Evolutionary conservation across 1,140 invertebrate genomes (phyloP), one percentile per base, ranked within the genome.

Genomic region (Diorhabda sublineata): DNA sequence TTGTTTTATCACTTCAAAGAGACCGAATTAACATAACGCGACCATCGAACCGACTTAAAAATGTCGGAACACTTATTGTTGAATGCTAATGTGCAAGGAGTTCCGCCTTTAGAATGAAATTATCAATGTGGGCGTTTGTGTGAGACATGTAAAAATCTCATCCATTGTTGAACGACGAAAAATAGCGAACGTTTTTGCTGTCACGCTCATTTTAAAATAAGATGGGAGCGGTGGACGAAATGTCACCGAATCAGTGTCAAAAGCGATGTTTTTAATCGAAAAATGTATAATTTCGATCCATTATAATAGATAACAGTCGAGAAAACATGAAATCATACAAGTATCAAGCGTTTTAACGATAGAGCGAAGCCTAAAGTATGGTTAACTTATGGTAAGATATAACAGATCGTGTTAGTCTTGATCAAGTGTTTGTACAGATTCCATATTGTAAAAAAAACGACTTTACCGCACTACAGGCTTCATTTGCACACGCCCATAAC

Each of bases 1-100:
- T 6, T 56, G 52, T 56, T 6, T 56, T 56, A 56, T 56, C n/a
- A 56, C 47, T 8, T 52, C 47, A 52, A 52, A 62, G 61, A 62
- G 61, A 62, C 42, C n/a, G 61, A 62, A 62, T 62, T 62, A 62
- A 42, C 61, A 62, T 62, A 62, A 62, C 26, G 61, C 61, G 61
- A 62, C n/a, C 61, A 44, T 44, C 61, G 61, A 62, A 62, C 61
- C 61, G 61, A 45, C 61, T 11, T 26, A 62, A 62, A 62, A 62
- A 62, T 62, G 61, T 62, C 26, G 61, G 61, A 62, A 62, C 45
- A 62, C 61, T 44, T 62, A 62, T 62, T 62, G 45, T 62, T 62
- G 61, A 62, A 62, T 62, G 61, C 61, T 62, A 62, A 62, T 62
- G 44, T 6, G 61, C 11, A 62, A 62, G 61, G 61, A 62, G 61